Base-by-base conservation (phyloP, 2,888 invertebrate species). In the Megaustenia siamemsis region DNA sequence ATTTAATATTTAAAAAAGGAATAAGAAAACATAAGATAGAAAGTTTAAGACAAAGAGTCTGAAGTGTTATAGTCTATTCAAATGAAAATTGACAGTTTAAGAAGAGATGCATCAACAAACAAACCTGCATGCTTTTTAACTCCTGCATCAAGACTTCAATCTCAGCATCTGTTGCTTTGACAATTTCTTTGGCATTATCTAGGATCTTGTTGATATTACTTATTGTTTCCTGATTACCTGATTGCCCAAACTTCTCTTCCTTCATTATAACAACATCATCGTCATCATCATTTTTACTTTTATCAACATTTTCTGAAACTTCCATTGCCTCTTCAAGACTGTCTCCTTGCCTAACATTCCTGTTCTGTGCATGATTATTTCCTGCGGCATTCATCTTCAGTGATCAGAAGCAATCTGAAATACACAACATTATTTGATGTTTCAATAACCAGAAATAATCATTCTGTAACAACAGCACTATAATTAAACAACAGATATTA, bases 171-270 rank as follows among this genome's bases (percentile, higher is more conserved):
- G 56, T 63, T 38, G 40, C 18, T 40, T n/a, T 77, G 63, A 77
- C 77, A 38, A 77, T 40, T 10, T 77, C 77, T 24, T 77, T 63
- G 38, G 56, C 77, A 38, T 77, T 60, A 77, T 56, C 56, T n/a
- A 60, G 56, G 35, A 60, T n/a, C 32, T 77, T 60, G 40, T 38
- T 60, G n/a, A 63, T 60, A 45, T 77, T 56, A 21, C 28, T 38
- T 15, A 56, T 21, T 10, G 38, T 38, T 21, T 56, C 40, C 38
- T 60, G 60, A 35, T 28, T 40, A 24, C 38, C 49, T 32, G 73
- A 49, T 18, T 49, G 1, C 32, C 21, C 32, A 21, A 32, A 2
- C 18, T 73, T 49, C 49, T 73, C 73, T 73, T 73, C 49, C 21
- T 12, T 49, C 49, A 73, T 73, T 43, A 73, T 32, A 21, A 73